Evolutionary conservation across 2,888 invertebrate species (phyloP).

Genomic region (Trissoscelio sp.): DNA sequence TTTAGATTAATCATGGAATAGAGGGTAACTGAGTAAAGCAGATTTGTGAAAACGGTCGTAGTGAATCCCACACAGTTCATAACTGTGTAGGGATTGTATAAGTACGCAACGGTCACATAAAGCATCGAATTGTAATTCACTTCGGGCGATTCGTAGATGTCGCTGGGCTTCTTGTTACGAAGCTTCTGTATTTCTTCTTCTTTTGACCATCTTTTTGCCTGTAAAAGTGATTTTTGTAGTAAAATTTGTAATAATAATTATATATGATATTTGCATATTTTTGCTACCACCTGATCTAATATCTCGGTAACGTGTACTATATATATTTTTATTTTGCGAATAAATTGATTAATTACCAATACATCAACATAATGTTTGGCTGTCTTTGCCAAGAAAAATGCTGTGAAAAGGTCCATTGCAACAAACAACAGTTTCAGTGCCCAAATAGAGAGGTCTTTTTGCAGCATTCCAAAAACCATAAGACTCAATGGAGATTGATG

Average conservation of each 20-base stretch:
- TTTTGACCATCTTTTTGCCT: conserved; percentile 75
- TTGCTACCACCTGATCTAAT: too few species aligned
- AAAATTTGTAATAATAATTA: too few species aligned
- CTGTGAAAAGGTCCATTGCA: conserved; percentile 90
- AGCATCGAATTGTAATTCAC: conserved; percentile 77
- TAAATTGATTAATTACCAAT: conserved; percentile 84
- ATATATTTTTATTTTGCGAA: not conserved
- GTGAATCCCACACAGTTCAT: conserved; percentile 94
- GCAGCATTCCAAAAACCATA: conserved; percentile 86
- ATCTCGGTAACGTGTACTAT: too few species aligned
- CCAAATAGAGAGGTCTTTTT: conserved; percentile 76
- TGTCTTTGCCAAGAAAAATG: conserved; percentile 88
- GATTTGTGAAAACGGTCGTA: conserved; percentile 94
- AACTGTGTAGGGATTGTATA: conserved; percentile 95
- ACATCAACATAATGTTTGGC: conserved; percentile 88
- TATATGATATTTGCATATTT: too few species aligned
- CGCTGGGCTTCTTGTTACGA: conserved; percentile 49
- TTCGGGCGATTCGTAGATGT: conserved; percentile 68
- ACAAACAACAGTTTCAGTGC: conserved; percentile 86
- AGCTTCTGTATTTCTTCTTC: conserved; percentile 68
- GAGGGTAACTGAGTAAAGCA: conserved; percentile 90
- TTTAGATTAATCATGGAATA: conserved; percentile 88
- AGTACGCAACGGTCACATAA: conserved; percentile 90
- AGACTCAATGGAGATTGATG: conserved; percentile 95
- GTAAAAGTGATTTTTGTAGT: conserved; percentile 44